Conservation (phyloP, 2,888 invertebrate species). For the Boloria selene region DNA sequence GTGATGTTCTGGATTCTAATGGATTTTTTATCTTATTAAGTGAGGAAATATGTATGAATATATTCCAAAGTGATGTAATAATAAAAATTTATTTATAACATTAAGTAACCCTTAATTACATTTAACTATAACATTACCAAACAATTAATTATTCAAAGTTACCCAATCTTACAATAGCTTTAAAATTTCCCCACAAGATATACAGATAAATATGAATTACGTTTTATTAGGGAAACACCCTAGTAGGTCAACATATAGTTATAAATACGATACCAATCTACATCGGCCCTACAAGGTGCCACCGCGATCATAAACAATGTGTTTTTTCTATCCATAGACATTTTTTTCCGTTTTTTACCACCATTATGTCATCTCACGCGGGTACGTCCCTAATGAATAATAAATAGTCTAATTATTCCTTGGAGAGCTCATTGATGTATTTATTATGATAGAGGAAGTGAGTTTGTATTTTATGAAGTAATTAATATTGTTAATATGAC, state of each 20-base stretch:
- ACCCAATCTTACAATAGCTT: conserved; percentile 12
- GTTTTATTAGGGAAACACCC: conserved; percentile 17
- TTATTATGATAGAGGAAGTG: conserved; percentile 41
- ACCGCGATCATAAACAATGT: conserved; percentile 49
- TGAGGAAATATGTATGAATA: conserved; percentile 3
- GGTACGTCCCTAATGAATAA: conserved; percentile 58
- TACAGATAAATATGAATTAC: conserved; percentile 20
- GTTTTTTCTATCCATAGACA: conserved; percentile 44
- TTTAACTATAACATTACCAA: background rate
- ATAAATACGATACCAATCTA: conserved; percentile 39
- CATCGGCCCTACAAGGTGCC: conserved; percentile 33
- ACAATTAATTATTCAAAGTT: conserved; percentile 14
- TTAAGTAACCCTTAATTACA: conserved; percentile 7
- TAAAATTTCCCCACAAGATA: conserved; percentile 3
- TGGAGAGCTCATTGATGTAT: conserved; percentile 52
- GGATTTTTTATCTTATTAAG: conserved; percentile 21
- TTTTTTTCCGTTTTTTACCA: conserved; percentile 46
- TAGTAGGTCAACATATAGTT: conserved; percentile 28
- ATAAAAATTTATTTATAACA: too few relatives aligned
- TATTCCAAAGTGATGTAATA: too few relatives aligned
- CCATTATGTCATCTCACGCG: conserved; percentile 61
- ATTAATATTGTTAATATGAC: conserved; percentile 1
- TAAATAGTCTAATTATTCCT: conserved; percentile 62
- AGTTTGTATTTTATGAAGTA: conserved; percentile 5
- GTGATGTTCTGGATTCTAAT: conserved; percentile 23